A percentile compares a stretch with the other conserved stretches of the same genome.
phyloP scores from a whole-genome alignment of 2,888 invertebrate species.

The Drosophila macrospina region DNA sequence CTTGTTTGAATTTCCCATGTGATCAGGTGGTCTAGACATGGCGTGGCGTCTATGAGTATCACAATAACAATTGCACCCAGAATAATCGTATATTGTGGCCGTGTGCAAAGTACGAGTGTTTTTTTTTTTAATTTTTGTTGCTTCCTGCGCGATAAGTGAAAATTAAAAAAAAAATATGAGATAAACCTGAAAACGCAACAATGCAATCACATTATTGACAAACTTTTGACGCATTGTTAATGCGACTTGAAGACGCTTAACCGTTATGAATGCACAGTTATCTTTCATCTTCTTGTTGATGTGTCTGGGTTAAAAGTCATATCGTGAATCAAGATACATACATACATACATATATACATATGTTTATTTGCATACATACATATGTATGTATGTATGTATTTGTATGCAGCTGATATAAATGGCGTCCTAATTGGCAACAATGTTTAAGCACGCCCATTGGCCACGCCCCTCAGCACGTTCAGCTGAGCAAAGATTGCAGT shows the following conservation, averaged over 20 bases:
- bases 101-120: conserved; percentile 37
- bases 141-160: conserved; percentile 45
- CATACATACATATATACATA: conserved; percentile 1
- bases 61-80: conserved; percentile 39
- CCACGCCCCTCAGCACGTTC: conserved; percentile 10
- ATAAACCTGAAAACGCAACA: conserved; percentile 25
- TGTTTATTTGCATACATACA: neutral
- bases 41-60: conserved; percentile 25
- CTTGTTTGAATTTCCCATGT: neutral
- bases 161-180: conserved; percentile 41
- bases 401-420: conserved; percentile 21
- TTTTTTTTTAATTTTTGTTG: conserved; percentile 2
- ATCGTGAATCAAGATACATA: conserved; percentile 19
- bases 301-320: conserved; percentile 43
- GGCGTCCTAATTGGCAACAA: conserved; percentile 57
- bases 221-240: conserved; percentile 11
- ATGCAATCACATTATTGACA: conserved; percentile 27
- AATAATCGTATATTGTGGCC: conserved; percentile 9
- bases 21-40: conserved; percentile 29
- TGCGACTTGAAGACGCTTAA: neutral
- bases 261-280: conserved; percentile 9
- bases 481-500: conserved; percentile 34
- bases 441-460: conserved; percentile 29
- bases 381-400: conserved; percentile 7
- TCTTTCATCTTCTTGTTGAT: conserved; percentile 18